Evolutionary conservation across 2,113 vertebrate genomes (phyloP).

Genomic region (Scalopus aquaticus): DNA sequence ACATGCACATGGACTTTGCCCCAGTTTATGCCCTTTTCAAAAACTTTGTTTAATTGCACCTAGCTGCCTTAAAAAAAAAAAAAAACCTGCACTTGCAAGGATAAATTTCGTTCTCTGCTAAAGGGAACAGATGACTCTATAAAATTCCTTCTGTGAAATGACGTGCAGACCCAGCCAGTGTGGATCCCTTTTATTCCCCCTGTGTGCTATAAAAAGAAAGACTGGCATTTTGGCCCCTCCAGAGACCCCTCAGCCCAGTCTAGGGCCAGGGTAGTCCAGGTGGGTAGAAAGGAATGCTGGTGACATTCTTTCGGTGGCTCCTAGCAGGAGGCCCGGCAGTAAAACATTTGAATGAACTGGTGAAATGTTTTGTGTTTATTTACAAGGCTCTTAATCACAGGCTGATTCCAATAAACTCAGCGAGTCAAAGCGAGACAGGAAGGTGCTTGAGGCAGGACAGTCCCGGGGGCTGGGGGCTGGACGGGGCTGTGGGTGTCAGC

Average conservation of each 20-base stretch:
- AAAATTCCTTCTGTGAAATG: not conserved
- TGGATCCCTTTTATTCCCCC: not conserved
- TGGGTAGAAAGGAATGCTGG: slow-evolving; percentile 48
- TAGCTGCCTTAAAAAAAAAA: not conserved
- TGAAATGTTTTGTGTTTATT: slow-evolving; percentile 62
- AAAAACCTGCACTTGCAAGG: not conserved
- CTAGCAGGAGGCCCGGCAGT: slow-evolving; percentile 41
- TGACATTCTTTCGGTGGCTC: slow-evolving; percentile 29
- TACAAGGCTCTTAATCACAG: slow-evolving; percentile 54
- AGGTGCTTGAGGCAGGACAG: not conserved
- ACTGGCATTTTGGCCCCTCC: not conserved
- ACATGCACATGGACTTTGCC: not conserved
- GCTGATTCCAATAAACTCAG: slow-evolving; percentile 57
- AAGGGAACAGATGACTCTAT: not conserved
- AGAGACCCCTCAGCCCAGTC: not conserved
- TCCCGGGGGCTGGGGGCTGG: too few relatives aligned
- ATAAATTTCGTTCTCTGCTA: not conserved
- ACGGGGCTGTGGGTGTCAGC: not conserved
- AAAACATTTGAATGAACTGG: slow-evolving; percentile 52
- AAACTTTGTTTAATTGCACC: not conserved
- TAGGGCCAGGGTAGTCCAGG: slow-evolving; percentile 32
- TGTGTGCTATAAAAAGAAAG: not conserved
- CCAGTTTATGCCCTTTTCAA: not conserved
- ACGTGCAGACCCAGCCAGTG: not conserved
- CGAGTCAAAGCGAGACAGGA: slow-evolving; percentile 4